Evolutionary conservation across 2,888 invertebrate species (phyloP).

Genomic region (Orgyia antiqua): DNA sequence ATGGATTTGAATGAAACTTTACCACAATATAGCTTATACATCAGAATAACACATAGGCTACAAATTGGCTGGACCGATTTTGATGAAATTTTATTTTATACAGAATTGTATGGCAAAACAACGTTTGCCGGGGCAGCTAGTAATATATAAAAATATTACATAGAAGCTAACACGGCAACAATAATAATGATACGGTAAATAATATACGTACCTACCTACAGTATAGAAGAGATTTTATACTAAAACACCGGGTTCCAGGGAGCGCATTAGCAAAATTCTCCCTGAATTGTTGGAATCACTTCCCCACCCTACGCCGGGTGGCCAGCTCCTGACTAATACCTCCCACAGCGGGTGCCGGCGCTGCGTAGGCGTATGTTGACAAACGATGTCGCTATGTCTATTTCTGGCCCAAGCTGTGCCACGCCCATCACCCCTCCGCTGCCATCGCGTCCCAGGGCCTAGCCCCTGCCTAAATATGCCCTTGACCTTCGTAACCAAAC

Average conservation of each 20-base stretch:
- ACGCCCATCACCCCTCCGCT: conserved; percentile 37
- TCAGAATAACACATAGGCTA: too few species aligned
- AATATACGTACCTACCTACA: too few species aligned
- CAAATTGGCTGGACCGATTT: too few species aligned
- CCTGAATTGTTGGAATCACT: conserved; percentile 20
- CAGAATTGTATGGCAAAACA: too few species aligned
- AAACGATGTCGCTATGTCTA: conserved; percentile 66
- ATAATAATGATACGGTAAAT: too few species aligned
- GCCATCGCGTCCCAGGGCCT: conserved; percentile 20
- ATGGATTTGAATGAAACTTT: too few species aligned
- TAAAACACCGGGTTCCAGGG: conserved; percentile 28
- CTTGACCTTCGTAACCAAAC: conserved; percentile 76
- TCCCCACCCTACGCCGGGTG: conserved; percentile 3
- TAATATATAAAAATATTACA: too few species aligned
- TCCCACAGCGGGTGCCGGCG: conserved; percentile 27
- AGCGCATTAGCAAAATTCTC: conserved; percentile 28
- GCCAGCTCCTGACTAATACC: conserved; percentile 15
- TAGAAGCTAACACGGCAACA: too few species aligned
- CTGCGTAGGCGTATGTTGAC: conserved; percentile 74
- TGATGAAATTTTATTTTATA: too few species aligned
- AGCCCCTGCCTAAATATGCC: conserved; percentile 43
- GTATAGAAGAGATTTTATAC: too few species aligned
- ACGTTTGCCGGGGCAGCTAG: too few species aligned
- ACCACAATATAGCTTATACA: too few species aligned
- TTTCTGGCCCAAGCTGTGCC: conserved; percentile 48